Percentiles rank a stretch among this genome's conserved stretches.
phyloP scores from a whole-genome alignment of 2,113 vertebrate genomes.

The Pelusios castaneus region DNA sequence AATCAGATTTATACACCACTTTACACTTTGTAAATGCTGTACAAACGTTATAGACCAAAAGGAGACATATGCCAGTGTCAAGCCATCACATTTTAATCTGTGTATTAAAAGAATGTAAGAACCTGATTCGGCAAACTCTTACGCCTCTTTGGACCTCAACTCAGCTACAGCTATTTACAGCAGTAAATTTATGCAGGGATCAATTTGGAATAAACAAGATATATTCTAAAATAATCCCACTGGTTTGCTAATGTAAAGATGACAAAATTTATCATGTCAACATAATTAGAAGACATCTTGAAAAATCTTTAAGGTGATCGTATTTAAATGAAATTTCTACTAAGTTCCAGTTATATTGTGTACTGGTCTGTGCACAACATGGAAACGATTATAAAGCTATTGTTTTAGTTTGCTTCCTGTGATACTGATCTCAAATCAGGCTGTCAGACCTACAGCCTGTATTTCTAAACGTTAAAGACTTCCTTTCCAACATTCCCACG shows the following conservation, averaged over 20 bases:
- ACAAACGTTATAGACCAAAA: too few relatives aligned
- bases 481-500: slow-evolving; percentile 84
- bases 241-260: not conserved
- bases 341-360: slow-evolving; percentile 65
- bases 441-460: slow-evolving; percentile 74
- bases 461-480: slow-evolving; percentile 78
- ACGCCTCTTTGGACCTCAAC: not conserved
- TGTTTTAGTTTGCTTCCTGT: slow-evolving; percentile 83
- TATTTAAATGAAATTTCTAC: slow-evolving; percentile 59
- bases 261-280: slow-evolving; percentile 7
- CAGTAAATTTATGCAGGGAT: not conserved
- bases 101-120: not conserved
- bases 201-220: slow-evolving; percentile 9
- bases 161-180: slow-evolving; percentile 22
- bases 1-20: too few relatives aligned
- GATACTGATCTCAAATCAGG: slow-evolving; percentile 80
- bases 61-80: not conserved
- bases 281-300: slow-evolving; percentile 53
- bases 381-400: slow-evolving; percentile 81
- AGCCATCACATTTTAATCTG: not conserved
- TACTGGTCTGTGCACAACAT: slow-evolving; percentile 74
- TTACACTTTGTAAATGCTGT: too few relatives aligned
- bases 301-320: slow-evolving; percentile 64
- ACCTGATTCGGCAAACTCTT: not conserved
- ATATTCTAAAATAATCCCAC: slow-evolving; percentile 43